A percentile compares a stretch with the other conserved stretches of the same genome.
Evolutionary conservation across 2,888 invertebrate genomes (phyloP).

Genomic region (Hedya salicella): DNA sequence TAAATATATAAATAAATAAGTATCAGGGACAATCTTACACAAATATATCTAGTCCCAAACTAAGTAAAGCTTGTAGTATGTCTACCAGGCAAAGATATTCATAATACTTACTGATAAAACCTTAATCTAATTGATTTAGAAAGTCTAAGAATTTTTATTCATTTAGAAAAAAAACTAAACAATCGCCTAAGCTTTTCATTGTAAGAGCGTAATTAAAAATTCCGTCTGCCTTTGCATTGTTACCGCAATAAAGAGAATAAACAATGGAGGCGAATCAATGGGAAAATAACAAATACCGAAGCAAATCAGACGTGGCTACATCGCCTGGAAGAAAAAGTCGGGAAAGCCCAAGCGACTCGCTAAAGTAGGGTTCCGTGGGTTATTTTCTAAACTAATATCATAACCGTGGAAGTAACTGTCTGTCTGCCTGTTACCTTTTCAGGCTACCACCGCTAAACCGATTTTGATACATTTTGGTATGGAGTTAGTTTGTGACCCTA

Average conservation of each 20-base stretch:
- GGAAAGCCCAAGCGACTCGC: not conserved
- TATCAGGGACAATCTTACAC: no score
- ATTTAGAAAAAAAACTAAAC: constrained; percentile 11
- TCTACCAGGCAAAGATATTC: no score
- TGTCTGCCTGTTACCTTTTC: no score
- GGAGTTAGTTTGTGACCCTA: no score
- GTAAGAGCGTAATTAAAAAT: constrained; percentile 37
- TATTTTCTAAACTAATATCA: no score
- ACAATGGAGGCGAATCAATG: constrained; percentile 56
- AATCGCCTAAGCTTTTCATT: constrained; percentile 28
- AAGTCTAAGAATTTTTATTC: not conserved
- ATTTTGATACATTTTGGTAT: no score
- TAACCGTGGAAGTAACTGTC: no score
- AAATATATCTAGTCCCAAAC: no score
- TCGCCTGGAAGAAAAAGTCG: constrained; percentile 58
- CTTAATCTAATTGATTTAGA: not conserved
- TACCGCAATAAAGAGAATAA: constrained; percentile 42
- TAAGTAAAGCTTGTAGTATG: no score
- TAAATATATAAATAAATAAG: no score
- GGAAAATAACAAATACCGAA: constrained; percentile 65
- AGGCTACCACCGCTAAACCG: no score
- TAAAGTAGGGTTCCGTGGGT: constrained; percentile 31
- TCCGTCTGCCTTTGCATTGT: constrained; percentile 36
- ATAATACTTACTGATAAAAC: not conserved
- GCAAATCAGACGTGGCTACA: constrained; percentile 68